Conservation (phyloP, 2,113 vertebrate species). For the Amazona guildingii region DNA sequence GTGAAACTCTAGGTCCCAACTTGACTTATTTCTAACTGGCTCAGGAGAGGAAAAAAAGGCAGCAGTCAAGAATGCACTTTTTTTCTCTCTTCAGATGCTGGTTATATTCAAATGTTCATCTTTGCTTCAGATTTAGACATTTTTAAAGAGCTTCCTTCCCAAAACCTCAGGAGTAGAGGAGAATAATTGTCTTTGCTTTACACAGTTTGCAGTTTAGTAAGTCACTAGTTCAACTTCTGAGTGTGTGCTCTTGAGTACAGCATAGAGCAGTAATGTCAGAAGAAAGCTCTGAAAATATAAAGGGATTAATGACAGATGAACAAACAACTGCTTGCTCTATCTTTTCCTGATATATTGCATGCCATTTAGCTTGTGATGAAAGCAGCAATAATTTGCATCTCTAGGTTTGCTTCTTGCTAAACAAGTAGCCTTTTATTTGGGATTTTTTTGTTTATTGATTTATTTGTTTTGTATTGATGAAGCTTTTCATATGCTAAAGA, state of each 20-base stretch:
- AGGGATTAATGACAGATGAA: constrained; percentile 18
- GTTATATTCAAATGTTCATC: not conserved
- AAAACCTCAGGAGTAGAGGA: not conserved
- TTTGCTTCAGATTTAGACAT: not conserved
- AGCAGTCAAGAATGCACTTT: not conserved
- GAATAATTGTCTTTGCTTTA: not conserved
- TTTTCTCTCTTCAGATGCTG: accelerated
- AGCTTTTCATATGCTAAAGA: constrained; percentile 36
- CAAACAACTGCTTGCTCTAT: constrained; percentile 70
- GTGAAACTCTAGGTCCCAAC: not conserved
- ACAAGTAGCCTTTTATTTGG: constrained; percentile 18
- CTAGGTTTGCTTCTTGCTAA: constrained; percentile 56
- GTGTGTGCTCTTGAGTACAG: not conserved
- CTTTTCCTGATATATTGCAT: constrained; percentile 68
- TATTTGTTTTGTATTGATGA: constrained; percentile 8
- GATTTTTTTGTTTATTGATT: not conserved
- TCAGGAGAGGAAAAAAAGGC: not conserved
- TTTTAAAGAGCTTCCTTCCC: not conserved
- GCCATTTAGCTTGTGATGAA: constrained; percentile 60
- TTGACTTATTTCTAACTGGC: not conserved
- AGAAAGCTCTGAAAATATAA: constrained; percentile 19
- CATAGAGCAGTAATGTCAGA: not conserved
- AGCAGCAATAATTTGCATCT: constrained; percentile 68
- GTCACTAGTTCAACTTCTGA: not conserved
- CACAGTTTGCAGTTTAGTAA: constrained; percentile 12